These are phyloP conservation scores for Zaprionus tsacasi DNA, from an alignment of 1,140 invertebrate species.

Conservation along the genomic window DNA sequence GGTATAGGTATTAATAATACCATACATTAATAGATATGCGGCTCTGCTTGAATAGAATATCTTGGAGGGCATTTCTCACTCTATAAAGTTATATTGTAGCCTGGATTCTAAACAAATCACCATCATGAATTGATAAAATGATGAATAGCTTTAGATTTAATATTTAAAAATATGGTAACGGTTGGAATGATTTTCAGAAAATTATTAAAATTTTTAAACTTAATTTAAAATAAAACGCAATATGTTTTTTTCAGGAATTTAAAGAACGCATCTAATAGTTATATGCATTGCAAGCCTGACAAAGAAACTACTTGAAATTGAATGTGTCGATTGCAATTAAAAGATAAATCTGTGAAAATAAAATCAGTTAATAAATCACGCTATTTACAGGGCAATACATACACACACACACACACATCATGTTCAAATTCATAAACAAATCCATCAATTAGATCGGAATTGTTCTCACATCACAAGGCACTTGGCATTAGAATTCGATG, in stretches of 20 bases:
- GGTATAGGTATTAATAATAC: background rate
- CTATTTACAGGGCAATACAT: background rate
- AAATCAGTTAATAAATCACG: conserved; percentile 1
- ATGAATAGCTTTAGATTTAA: too few species aligned
- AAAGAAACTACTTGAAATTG: conserved; percentile 4
- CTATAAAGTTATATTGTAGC: background rate
- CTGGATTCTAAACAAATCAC: background rate
- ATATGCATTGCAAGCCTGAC: background rate
- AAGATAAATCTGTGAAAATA: background rate
- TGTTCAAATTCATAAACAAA: background rate
- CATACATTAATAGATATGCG: background rate
- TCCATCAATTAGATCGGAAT: conserved; percentile 19
- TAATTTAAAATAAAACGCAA: too few species aligned
- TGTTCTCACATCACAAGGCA: conserved; percentile 1
- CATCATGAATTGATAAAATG: too few species aligned
- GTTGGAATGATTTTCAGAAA: too few species aligned
- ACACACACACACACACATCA: background rate
- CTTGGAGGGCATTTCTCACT: background rate
- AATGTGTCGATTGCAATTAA: conserved; percentile 9
- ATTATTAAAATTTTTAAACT: too few species aligned
- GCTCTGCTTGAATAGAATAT: background rate
- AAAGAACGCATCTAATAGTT: background rate
- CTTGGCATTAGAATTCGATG: conserved; percentile 44
- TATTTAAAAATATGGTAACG: too few species aligned
- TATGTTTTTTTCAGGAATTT: background rate